Evolutionary conservation across 2,113 vertebrate species (phyloP).

Genomic region (Phalacrocorax pelagicus): DNA sequence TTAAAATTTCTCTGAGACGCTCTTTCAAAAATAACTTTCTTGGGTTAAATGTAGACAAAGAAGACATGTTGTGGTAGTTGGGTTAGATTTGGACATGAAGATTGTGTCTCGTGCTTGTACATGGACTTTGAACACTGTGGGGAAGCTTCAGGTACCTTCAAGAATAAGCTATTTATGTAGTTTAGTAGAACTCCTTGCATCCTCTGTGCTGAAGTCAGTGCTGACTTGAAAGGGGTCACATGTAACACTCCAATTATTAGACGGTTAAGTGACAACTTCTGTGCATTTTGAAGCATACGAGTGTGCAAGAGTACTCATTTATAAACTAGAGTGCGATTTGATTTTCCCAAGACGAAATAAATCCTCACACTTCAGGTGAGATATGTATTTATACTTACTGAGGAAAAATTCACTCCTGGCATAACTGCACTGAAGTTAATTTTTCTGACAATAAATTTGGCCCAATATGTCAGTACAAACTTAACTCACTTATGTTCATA

Average conservation of each 20-base stretch:
- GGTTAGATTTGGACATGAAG: not conserved
- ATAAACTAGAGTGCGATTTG: not conserved
- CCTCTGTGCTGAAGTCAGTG: not conserved
- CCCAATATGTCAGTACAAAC: slow-evolving; percentile 46
- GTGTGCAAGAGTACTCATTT: not conserved
- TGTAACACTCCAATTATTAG: not conserved
- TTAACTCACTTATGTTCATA: slow-evolving; percentile 40
- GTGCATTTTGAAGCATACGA: not conserved
- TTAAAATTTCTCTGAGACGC: not conserved
- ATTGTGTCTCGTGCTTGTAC: not conserved
- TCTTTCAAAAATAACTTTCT: not conserved
- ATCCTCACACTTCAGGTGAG: not conserved
- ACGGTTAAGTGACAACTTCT: not conserved
- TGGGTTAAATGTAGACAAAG: not conserved
- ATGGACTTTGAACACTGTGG: not conserved
- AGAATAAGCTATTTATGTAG: not conserved
- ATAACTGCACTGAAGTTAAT: slow-evolving; percentile 16
- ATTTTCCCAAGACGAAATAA: slow-evolving; percentile 1
- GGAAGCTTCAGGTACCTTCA: not conserved
- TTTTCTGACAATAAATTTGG: slow-evolving; percentile 48
- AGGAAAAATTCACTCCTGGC: slow-evolving; percentile 20
- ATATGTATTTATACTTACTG: not conserved
- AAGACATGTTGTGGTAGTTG: not conserved
- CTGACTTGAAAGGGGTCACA: not conserved
- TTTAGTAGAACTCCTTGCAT: not conserved